Percentiles rank a stretch among this genome's conserved stretches.
These are phyloP conservation scores for Pristionchus exspectatus DNA, from an alignment of 2,888 invertebrate species.

Conservation along the genomic window DNA sequence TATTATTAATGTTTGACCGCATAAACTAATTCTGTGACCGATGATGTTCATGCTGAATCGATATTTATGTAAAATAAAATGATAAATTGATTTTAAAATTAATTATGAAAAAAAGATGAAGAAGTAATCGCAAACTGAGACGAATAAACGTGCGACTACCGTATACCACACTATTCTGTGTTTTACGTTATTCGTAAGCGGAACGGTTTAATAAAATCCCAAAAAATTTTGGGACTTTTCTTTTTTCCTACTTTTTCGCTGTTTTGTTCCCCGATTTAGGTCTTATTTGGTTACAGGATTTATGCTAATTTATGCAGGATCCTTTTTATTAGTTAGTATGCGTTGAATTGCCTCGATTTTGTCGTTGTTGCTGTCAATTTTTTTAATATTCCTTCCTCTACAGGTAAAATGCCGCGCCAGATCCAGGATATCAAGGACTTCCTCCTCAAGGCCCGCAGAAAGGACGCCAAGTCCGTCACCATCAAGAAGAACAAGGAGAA, in stretches of 20 bases:
- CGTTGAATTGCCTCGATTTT: neutral
- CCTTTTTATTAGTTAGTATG: neutral
- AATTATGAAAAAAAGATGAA: neutral
- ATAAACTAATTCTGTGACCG: neutral
- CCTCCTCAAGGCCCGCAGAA: constrained; percentile 94
- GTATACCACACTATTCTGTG: constrained; percentile 14
- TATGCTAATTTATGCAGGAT: neutral
- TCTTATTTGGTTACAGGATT: neutral
- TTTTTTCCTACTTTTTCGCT: constrained; percentile 28
- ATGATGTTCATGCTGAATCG: neutral
- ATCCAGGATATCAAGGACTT: constrained; percentile 99
- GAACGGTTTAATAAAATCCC: constrained; percentile 44
- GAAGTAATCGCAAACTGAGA: constrained; percentile 2
- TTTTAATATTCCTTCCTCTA: neutral
- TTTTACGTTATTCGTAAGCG: constrained; percentile 28
- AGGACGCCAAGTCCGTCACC: constrained; percentile 96
- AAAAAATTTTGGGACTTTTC: constrained; percentile 51
- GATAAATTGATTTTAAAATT: neutral
- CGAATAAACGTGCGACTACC: constrained; percentile 14
- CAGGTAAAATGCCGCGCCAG: constrained; percentile 88
- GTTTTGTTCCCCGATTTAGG: neutral
- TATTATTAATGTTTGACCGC: neutral
- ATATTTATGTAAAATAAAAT: neutral
- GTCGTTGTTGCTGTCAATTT: neutral
- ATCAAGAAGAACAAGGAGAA: constrained; percentile 98